Conservation (phyloP, 2,113 vertebrate species). For the Trochalopteron elliotii region DNA sequence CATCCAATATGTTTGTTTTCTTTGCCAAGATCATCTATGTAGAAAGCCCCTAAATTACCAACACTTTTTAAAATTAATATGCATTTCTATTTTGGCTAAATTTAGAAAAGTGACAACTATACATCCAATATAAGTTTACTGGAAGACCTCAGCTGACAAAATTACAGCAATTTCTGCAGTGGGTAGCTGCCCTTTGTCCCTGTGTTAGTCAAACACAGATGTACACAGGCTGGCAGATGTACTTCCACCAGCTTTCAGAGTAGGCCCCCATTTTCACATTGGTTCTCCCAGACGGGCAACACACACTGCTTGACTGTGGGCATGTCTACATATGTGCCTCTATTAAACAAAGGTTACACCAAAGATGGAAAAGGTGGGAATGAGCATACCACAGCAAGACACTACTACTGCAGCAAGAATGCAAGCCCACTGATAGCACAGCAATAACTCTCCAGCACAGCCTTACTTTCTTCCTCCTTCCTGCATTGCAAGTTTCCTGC, state of each 20-base stretch:
- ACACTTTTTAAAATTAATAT: neutral
- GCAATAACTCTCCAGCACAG: neutral
- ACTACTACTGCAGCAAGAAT: neutral
- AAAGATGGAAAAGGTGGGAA: neutral
- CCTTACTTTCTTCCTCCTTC: neutral
- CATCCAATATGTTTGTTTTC: neutral
- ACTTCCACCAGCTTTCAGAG: neutral
- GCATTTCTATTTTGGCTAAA: neutral
- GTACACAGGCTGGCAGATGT: neutral
- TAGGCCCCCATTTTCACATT: neutral
- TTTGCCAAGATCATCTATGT: neutral
- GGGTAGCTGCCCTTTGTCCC: neutral
- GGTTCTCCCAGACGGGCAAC: neutral
- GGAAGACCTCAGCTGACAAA: neutral
- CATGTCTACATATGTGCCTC: fast-evolving
- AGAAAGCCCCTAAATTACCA: neutral
- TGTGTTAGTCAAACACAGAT: neutral
- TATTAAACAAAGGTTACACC: neutral
- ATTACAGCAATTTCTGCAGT: neutral
- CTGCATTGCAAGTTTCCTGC: neutral
- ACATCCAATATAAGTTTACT: neutral
- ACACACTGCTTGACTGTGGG: neutral
- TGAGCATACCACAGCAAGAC: neutral
- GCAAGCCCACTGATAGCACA: neutral
- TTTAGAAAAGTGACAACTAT: neutral